These are phyloP conservation scores for Hyphantria cunea DNA, from an alignment of 1,140 invertebrate genomes.

Conservation along the genomic window DNA sequence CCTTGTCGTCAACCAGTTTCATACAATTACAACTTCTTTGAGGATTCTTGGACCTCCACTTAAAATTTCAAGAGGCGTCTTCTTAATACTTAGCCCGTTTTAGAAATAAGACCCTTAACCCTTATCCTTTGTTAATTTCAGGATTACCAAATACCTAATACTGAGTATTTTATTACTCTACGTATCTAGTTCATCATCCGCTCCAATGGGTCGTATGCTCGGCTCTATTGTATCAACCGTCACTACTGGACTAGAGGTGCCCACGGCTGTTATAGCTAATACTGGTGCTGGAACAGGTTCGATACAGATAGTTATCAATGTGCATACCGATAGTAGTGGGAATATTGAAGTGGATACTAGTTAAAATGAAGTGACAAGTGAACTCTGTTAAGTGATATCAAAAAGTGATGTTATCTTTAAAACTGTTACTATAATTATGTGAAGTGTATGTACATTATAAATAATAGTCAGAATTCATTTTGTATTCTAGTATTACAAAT, in stretches of 20 bases:
- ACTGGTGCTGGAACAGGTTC: conserved; percentile 52
- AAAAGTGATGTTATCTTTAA: too few relatives aligned
- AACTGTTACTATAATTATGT: too few relatives aligned
- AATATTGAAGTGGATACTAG: conserved; percentile 69
- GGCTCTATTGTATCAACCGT: conserved; percentile 48
- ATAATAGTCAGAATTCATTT: too few relatives aligned
- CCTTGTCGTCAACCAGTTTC: too few relatives aligned
- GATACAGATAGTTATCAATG: conserved; percentile 66
- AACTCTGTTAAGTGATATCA: not conserved
- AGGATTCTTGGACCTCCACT: not conserved
- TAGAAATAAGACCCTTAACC: not conserved
- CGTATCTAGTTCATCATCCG: conserved; percentile 39
- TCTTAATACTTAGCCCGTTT: not conserved
- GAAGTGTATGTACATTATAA: too few relatives aligned
- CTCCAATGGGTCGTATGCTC: conserved; percentile 43
- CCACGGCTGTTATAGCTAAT: conserved; percentile 55
- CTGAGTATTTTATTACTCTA: conserved; percentile 42
- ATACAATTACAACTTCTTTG: too few relatives aligned
- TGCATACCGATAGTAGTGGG: conserved; percentile 67
- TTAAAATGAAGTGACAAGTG: conserved; percentile 29
- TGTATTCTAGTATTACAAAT: too few relatives aligned
- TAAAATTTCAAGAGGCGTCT: not conserved
- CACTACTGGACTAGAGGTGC: conserved; percentile 67
- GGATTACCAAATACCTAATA: conserved; percentile 49
- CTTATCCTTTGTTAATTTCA: conserved; percentile 38